Conservation (phyloP, 2,113 vertebrate genomes). For the Myotis lucifugus region DNA sequence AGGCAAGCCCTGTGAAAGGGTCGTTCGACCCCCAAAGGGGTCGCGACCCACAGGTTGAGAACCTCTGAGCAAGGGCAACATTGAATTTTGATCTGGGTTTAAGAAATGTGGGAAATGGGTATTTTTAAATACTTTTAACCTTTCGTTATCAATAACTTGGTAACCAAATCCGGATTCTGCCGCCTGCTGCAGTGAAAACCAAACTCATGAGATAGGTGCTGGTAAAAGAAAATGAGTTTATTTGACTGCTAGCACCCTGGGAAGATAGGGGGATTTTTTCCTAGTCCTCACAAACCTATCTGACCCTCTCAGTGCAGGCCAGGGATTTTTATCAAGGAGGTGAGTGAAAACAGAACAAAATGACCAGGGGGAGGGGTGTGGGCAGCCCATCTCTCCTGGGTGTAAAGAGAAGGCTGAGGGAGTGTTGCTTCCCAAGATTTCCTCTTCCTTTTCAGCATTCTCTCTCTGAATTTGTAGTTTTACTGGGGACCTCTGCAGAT, state of each 20-base stretch:
- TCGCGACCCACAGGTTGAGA: too few species aligned
- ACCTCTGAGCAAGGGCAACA: too few species aligned
- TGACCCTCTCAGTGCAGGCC: not conserved
- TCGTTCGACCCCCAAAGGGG: too few species aligned
- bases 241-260: not conserved
- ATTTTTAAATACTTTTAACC: not conserved
- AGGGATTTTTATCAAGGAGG: not conserved
- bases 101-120: not conserved
- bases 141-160: not conserved
- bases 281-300: not conserved
- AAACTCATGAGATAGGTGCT: not conserved
- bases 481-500: not conserved
- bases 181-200: not conserved
- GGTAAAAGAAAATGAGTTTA: not conserved
- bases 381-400: not conserved
- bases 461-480: not conserved
- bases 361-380: not conserved
- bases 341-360: not conserved
- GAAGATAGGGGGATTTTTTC: not conserved
- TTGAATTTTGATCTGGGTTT: not conserved
- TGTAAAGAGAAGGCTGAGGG: not conserved
- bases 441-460: not conserved
- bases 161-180: not conserved
- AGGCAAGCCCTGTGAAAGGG: too few species aligned
- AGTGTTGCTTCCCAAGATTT: not conserved